Evolutionary conservation across 2,113 vertebrate species (phyloP).

Genomic region (Anoura caudifer): DNA sequence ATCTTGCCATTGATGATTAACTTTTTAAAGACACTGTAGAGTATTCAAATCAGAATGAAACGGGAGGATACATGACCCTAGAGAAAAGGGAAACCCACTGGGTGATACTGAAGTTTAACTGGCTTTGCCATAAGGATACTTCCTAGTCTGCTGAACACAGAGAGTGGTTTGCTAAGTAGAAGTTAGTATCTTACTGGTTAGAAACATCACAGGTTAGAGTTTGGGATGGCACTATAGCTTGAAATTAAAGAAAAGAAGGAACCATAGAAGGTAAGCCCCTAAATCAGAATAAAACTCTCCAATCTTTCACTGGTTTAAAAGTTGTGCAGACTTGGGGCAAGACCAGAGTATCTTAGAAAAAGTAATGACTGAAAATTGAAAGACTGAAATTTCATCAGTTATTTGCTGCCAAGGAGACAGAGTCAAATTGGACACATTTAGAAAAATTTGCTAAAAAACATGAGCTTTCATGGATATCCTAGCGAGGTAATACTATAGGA

Average conservation of each 20-base stretch:
- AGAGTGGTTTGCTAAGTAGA: not conserved
- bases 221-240: not conserved
- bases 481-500: not conserved
- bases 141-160: not conserved
- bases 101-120: not conserved
- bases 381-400: not conserved
- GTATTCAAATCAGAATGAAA: not conserved
- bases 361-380: not conserved
- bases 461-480: not conserved
- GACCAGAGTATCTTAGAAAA: not conserved
- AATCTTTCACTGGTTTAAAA: not conserved
- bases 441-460: not conserved
- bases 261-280: fast-evolving
- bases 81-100: not conserved
- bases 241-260: not conserved
- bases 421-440: not conserved
- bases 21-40: not conserved
- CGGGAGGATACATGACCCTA: not conserved
- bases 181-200: not conserved
- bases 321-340: not conserved
- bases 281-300: not conserved
- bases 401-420: not conserved
- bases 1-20: not conserved
- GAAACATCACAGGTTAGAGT: not conserved
- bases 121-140: not conserved